Conservation (phyloP, 2,113 vertebrate species). For the Pelodiscus sinensis region DNA sequence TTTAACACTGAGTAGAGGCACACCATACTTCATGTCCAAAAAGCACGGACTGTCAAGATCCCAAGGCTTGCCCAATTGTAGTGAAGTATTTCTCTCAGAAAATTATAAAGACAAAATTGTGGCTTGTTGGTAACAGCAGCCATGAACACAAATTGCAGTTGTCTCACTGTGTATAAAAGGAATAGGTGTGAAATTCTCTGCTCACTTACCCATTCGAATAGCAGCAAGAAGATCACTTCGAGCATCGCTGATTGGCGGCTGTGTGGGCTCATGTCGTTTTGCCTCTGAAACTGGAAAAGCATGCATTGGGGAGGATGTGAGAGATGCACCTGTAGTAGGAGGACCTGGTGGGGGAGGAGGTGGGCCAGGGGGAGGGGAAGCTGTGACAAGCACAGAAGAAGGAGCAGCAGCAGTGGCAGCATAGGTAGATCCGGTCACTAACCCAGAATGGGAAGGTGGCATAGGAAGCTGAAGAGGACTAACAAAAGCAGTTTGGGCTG, state of each 20-base stretch:
- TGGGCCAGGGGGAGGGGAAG: slow-evolving; percentile 89
- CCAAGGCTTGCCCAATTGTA: background rate
- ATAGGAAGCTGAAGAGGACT: slow-evolving; percentile 87
- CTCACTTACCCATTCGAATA: slow-evolving; percentile 94
- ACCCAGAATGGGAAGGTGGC: slow-evolving; percentile 77
- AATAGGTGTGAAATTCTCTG: rapidly evolving
- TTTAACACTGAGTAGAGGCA: background rate
- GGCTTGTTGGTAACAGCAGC: background rate
- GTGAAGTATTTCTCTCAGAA: background rate
- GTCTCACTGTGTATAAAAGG: background rate
- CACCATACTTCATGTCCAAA: background rate
- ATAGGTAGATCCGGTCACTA: slow-evolving; percentile 74
- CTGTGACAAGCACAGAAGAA: slow-evolving; percentile 78
- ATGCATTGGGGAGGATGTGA: slow-evolving; percentile 86
- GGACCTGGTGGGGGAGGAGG: slow-evolving; percentile 89
- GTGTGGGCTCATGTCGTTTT: slow-evolving; percentile 72
- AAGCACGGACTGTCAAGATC: background rate
- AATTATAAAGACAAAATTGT: background rate
- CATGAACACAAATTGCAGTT: background rate
- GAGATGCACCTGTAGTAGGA: slow-evolving; percentile 80
- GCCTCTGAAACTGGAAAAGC: slow-evolving; percentile 66
- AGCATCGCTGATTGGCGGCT: slow-evolving; percentile 84
- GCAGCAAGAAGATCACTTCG: slow-evolving; percentile 96
- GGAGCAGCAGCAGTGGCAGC: slow-evolving; percentile 78
- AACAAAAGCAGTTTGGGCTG: slow-evolving; percentile 94